A percentile compares a stretch with the other conserved stretches of the same genome.
Conservation (phyloP, 2,113 vertebrate species). For the Cebus imitator region DNA sequence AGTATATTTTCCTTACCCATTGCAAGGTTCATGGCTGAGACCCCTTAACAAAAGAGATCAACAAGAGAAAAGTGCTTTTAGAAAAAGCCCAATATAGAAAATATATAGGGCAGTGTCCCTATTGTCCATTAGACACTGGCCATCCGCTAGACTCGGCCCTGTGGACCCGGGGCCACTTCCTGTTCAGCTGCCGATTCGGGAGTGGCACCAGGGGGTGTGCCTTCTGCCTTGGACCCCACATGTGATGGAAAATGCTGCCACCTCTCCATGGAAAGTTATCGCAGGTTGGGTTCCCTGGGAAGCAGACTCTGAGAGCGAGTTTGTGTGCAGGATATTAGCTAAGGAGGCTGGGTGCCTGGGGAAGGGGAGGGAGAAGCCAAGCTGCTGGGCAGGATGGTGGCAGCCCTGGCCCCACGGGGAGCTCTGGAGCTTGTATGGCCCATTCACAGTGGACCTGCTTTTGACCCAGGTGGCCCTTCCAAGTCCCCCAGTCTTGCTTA, state of each 20-base stretch:
- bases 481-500: neutral
- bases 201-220: neutral
- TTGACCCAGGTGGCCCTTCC: accelerated
- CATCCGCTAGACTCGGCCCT: accelerated
- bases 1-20: neutral
- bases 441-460: neutral
- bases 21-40: neutral
- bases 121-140: neutral
- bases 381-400: neutral
- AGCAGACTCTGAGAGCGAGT: neutral
- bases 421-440: neutral
- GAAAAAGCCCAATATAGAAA: neutral
- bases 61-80: neutral
- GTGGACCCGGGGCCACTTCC: neutral
- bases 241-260: accelerated
- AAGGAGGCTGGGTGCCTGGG: neutral
- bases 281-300: neutral
- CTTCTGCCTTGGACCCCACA: too few species aligned
- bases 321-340: neutral
- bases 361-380: neutral
- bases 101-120: neutral
- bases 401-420: accelerated
- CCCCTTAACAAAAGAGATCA: neutral
- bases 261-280: neutral
- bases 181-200: accelerated